Evolutionary conservation across 2,113 vertebrate species (phyloP), one percentile per base, ranked within the genome.

Genomic region (Gymnogyps californianus): DNA sequence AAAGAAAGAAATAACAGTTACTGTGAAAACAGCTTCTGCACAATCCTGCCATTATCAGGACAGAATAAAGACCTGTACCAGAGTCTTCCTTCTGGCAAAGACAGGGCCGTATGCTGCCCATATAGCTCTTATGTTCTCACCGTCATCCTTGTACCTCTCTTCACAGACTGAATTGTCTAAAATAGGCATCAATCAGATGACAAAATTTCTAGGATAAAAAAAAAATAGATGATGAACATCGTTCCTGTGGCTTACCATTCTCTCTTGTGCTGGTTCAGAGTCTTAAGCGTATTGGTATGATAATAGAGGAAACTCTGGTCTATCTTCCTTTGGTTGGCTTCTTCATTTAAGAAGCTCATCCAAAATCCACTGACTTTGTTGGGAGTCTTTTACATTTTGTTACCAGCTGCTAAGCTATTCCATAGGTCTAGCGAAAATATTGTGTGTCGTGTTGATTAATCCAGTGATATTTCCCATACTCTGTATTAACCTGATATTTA

Each of bases 41-140:
- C 20, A 31, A 38, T 51, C 38, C 72, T 69, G 32, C 31, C 4
- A 8, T 49, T 70, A n/a, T 26, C 49, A 54, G 59, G 7, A 49
- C n/a, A 31, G 28, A 66, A 20, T 32, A 24, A 58, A 75, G 31
- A 22, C 38, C 31, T 55, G 24, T 54, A 19, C 52, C n/a, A 54
- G 36, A 54, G 57, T 38, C 34, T 25, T 69, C 19, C 10, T 76
- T 59, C 40, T 55, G 61, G 31, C 40, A 70, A 58, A 83, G 20
- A 38, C 7, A 29, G n/a, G 44, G 28, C 44, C 0, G 0, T 46
- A 12, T 16, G 11, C 51, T 70, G 51, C 38, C 44, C 13, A 1
- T 58, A 42, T 34, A 75, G 55, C 49, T 80, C 46, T 89, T 65
- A 31, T 0, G 0, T 58, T 59, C 62, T 62, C 14, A 2, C 49